Conservation (phyloP, 2,888 invertebrate genomes). For the Luffia ferchaultella region DNA sequence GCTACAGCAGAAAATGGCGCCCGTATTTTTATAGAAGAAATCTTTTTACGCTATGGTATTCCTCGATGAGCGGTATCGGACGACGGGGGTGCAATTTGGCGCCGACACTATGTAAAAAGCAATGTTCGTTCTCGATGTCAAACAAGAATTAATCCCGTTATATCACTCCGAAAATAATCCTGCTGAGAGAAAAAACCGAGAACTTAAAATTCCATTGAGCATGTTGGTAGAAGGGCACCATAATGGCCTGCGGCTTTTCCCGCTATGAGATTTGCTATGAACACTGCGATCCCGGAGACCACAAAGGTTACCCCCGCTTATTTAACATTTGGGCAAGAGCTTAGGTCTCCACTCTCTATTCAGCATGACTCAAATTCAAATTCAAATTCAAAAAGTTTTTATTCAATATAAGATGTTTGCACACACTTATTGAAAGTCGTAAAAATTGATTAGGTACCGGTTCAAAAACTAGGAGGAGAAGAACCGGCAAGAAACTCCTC, state of each 20-base stretch:
- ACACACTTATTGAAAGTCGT: too few species aligned
- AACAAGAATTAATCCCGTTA: conserved; percentile 19
- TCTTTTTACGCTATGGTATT: conserved; percentile 21
- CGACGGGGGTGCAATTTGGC: conserved; percentile 28
- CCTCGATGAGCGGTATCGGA: conserved; percentile 24
- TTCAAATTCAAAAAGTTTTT: conserved; percentile 39
- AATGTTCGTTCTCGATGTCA: conserved; percentile 19
- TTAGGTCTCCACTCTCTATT: conserved; percentile 26
- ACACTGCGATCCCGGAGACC: conserved; percentile 19
- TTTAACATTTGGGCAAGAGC: conserved; percentile 27
- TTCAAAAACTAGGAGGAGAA: too few species aligned
- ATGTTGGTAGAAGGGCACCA: conserved; percentile 21
- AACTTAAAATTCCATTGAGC: conserved; percentile 22
- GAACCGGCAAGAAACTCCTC: too few species aligned
- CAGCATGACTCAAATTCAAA: conserved; percentile 19
- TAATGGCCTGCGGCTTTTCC: conserved; percentile 20
- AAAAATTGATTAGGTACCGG: too few species aligned
- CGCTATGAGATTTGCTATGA: conserved; percentile 27
- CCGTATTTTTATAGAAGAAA: conserved; percentile 11
- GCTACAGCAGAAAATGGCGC: conserved; percentile 17
- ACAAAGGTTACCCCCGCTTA: conserved; percentile 26
- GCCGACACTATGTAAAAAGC: conserved; percentile 25
- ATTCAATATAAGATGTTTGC: too few species aligned
- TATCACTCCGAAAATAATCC: conserved; percentile 26
- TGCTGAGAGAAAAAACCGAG: conserved; percentile 23